Base-by-base conservation (phyloP, 2,888 invertebrate species). In the Oxytorus armatus region DNA sequence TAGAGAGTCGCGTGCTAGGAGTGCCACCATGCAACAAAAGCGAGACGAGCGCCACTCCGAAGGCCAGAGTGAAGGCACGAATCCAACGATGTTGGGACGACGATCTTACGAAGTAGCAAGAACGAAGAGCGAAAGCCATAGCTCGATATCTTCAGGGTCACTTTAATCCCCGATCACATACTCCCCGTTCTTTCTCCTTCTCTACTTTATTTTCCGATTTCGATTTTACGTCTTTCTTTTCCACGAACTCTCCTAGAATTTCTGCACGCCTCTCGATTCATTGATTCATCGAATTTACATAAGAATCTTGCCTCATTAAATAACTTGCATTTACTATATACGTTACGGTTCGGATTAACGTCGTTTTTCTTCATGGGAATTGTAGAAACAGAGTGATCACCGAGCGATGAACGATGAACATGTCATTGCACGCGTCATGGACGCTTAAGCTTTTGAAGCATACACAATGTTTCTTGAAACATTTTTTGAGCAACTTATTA, bases 111-210 rank as follows among this genome's bases (percentile, higher is more conserved):
- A 29, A 68, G 55, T 42, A 51, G n/a, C 51, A 49, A 75, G 47
- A 79, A 72, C 72, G 77, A 79, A n/a, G 61, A 75, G 59, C 70
- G 69, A 75, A 59, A 75, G 65, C 79, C 47, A 53, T 55, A 61
- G 68, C 49, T 73, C 68, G 61, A 80, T 73, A 80, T 79, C 77
- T 73, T 29, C 65, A 61, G 33, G 66, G 66, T 85, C 86, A 85
- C 85, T 89, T 86, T 86, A 83, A 86, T 88, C 82, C 82, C 88
- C 82, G 87, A 83, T 88, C 89, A 89, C 89, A 89, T 89, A 86
- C 87, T 84, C 88, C 86, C 88, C 86, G 86, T 86, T 86, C 44
- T 44, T 63, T 61, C 61, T 69, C 69, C 29, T 42, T 39, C 29
- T 39, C 42, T 69, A 49, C 53, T 53, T 72, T 59, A 29, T 68